Evolutionary conservation across 1,140 invertebrate genomes (phyloP).

Genomic region (Wiebesia pumilae): DNA sequence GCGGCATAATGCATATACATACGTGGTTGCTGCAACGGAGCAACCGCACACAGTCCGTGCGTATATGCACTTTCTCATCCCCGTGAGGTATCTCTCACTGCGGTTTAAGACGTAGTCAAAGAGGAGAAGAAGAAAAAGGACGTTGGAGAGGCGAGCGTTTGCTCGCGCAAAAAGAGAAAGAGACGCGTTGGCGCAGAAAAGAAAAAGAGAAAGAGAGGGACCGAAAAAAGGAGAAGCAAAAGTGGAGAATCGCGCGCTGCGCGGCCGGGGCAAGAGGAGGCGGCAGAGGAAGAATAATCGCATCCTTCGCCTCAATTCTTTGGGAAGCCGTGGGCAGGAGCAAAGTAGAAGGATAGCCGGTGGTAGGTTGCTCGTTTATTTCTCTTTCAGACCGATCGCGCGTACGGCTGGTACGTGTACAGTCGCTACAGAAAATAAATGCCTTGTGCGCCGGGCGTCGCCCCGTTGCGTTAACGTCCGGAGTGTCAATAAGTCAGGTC

Average conservation of each 20-base stretch:
- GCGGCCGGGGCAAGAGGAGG: not conserved
- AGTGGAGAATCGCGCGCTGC: not conserved
- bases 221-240: not conserved
- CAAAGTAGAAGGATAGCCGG: conserved; percentile 61
- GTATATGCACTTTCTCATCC: conserved; percentile 11
- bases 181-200: conserved; percentile 28
- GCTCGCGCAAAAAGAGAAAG: conserved; percentile 10
- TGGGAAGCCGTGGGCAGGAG: conserved; percentile 56
- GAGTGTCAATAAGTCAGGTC: not conserved
- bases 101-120: conserved; percentile 12
- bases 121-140: conserved; percentile 22
- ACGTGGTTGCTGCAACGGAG: not conserved
- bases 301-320: conserved; percentile 46
- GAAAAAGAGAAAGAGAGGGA: conserved; percentile 2
- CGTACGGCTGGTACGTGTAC: conserved; percentile 64
- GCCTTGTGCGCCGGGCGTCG: not conserved
- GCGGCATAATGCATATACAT: conserved; percentile 4
- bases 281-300: conserved; percentile 44
- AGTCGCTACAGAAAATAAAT: conserved; percentile 60
- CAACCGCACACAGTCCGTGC: conserved; percentile 19
- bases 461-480: not conserved
- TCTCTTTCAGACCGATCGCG: conserved; percentile 59
- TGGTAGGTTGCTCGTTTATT: conserved; percentile 65
- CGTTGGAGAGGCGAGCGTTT: not conserved
- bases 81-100: conserved; percentile 13